Evolutionary conservation across 1,140 invertebrate genomes (phyloP).

Genomic region (Conus ventricosus): DNA sequence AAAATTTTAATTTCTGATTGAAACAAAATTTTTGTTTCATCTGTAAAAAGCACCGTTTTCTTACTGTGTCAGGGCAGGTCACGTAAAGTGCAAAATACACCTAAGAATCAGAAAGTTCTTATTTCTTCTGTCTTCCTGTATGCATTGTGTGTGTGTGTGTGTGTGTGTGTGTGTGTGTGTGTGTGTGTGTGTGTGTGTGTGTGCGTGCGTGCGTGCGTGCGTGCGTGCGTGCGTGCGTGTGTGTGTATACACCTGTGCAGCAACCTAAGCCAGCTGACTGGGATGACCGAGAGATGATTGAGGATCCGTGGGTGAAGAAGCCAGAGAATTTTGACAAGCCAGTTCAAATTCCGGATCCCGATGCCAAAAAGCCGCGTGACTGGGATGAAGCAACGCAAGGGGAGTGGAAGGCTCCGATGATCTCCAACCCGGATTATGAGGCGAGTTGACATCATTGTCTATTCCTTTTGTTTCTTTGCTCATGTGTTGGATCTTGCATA

Average conservation of each 20-base stretch:
- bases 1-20: too few relatives aligned
- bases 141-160: too few relatives aligned
- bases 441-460: conserved; percentile 60
- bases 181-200: conserved; percentile 10
- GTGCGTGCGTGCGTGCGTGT: too few relatives aligned
- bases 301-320: conserved; percentile 96
- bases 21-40: too few relatives aligned
- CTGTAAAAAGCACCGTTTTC: too few relatives aligned
- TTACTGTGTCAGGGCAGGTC: too few relatives aligned
- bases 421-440: conserved; percentile 86
- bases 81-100: too few relatives aligned
- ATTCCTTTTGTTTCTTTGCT: too few relatives aligned
- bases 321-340: conserved; percentile 93
- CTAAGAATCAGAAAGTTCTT: too few relatives aligned
- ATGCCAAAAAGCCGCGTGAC: conserved; percentile 98
- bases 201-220: too few relatives aligned
- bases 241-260: conserved; percentile 39
- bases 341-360: conserved; percentile 98
- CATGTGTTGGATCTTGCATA: too few relatives aligned
- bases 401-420: conserved; percentile 94
- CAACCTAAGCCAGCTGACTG: conserved; percentile 78
- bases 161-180: not conserved
- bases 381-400: conserved; percentile 99
- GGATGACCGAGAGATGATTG: conserved; percentile 95
- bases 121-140: too few relatives aligned